Conservation (phyloP, 2,797 vertebrate species). For the Ctenopoma kingsleyae region DNA sequence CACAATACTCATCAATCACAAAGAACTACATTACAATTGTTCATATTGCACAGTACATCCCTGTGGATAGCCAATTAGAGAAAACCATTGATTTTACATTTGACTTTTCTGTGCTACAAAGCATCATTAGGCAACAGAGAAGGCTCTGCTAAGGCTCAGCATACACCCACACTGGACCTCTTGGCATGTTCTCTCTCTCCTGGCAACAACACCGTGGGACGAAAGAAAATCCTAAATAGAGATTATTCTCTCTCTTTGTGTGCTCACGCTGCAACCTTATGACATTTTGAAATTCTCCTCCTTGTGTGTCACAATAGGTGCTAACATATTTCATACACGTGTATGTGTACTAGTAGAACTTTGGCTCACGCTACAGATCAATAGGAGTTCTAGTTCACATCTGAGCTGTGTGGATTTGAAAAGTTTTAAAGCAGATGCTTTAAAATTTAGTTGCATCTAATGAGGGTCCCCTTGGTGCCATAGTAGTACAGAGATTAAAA, state of each 20-base stretch:
- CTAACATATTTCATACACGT: conserved; percentile 10
- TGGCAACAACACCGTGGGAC: conserved; percentile 58
- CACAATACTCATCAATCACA: conserved; percentile 32
- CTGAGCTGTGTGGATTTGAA: conserved; percentile 1
- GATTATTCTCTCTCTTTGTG: conserved; percentile 58
- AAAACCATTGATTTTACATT: conserved; percentile 66
- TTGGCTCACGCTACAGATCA: conserved; percentile 10
- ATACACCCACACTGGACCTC: conserved; percentile 71
- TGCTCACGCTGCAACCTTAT: conserved; percentile 48
- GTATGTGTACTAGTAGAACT: not conserved
- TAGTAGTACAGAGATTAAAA: conserved; percentile 14
- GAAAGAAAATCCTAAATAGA: conserved; percentile 63
- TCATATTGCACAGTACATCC: conserved; percentile 35
- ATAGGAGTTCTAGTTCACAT: not conserved
- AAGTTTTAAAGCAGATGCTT: conserved; percentile 6
- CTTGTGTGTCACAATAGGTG: conserved; percentile 3
- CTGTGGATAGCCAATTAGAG: conserved; percentile 72
- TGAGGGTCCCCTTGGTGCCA: conserved; percentile 26
- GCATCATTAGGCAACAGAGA: conserved; percentile 72
- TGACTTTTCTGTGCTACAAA: conserved; percentile 73
- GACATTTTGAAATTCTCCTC: conserved; percentile 46
- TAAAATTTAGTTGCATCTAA: conserved; percentile 3
- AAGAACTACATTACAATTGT: not conserved
- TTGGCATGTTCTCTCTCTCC: conserved; percentile 51
- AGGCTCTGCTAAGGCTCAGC: conserved; percentile 38